Evolutionary conservation across 2,797 vertebrate genomes (phyloP), one percentile per base, ranked within the genome.

Genomic region (Coccyzus lansbergi): DNA sequence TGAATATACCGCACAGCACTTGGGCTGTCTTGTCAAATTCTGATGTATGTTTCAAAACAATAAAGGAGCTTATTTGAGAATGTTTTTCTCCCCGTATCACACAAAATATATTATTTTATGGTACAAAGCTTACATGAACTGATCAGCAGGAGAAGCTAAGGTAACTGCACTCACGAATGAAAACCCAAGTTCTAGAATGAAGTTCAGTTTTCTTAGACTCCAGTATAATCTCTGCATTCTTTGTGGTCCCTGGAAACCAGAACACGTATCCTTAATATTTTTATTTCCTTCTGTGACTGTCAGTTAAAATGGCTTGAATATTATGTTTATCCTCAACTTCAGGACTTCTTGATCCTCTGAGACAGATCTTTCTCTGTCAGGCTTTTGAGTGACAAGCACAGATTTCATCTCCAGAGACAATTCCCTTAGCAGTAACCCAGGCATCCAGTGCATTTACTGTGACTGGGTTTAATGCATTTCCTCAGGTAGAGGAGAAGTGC

Each of bases 11-110:
- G 64, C 60, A 29, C 2, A 26, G 83, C 25, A n/a, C 36, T 74
- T 75, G 46, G 34, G 38, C 65, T 92, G 56, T 85, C 80, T 56
- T 79, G 38, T 82, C 42, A 36, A 74, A 94, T 90, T 90, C 69
- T 21, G 17, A 85, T 79, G 13, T 44, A 36, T 65, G 51, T 89
- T 94, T 91, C 64, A 88, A 91, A 94, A 90, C 84, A 85, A 81
- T 83, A 93, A 88, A 90, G 88, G 74, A 33, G 51, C 28, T 85
- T 44, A 58, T 71, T 59, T 62, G 64, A 86, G 58, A 22, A 48
- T 67, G 46, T 49, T 53, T 56, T 83, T 18, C 9, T 7, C 31
- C 22, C 16, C 3, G 2, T 33, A 31, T 81, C 78, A 55, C 48
- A 29, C n/a, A 86, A 78, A 88, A 62, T 58, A 28, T 8, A 9